phyloP scores from a whole-genome alignment of 2,888 invertebrate genomes.

The Aspidiotus rigidus region DNA sequence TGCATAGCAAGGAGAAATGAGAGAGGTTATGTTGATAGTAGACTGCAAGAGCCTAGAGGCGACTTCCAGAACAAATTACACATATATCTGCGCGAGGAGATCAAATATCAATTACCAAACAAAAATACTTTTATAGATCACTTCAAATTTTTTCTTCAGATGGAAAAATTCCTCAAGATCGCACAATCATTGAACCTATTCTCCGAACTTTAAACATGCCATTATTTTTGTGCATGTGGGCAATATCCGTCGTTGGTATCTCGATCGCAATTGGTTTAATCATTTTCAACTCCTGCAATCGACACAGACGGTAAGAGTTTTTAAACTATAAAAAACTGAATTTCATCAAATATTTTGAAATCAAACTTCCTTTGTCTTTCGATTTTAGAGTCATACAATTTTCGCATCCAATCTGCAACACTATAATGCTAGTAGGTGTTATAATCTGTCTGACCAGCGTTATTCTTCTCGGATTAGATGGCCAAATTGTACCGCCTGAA shows the following conservation, averaged over 20 bases:
- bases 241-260: constrained; percentile 80
- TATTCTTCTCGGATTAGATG: constrained; percentile 77
- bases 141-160: constrained; percentile 46
- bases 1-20: too few relatives aligned
- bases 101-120: too few relatives aligned
- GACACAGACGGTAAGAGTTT: constrained; percentile 69
- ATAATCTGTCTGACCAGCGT: constrained; percentile 86
- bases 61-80: too few relatives aligned
- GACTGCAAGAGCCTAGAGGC: too few relatives aligned
- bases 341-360: neutral
- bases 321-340: neutral
- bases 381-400: constrained; percentile 83
- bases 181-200: constrained; percentile 78
- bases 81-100: too few relatives aligned
- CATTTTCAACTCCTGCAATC: constrained; percentile 84
- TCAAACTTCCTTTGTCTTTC: neutral
- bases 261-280: constrained; percentile 74
- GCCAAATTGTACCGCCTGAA: constrained; percentile 66
- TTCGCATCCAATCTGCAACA: constrained; percentile 96
- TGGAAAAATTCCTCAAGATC: constrained; percentile 85
- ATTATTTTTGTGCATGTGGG: constrained; percentile 87
- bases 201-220: constrained; percentile 79
- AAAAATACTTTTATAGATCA: too few relatives aligned
- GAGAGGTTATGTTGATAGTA: too few relatives aligned
- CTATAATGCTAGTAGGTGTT: constrained; percentile 88